These are phyloP conservation scores for Carassius gibelio DNA, from an alignment of 2,113 vertebrate genomes.

Conservation along the genomic window DNA sequence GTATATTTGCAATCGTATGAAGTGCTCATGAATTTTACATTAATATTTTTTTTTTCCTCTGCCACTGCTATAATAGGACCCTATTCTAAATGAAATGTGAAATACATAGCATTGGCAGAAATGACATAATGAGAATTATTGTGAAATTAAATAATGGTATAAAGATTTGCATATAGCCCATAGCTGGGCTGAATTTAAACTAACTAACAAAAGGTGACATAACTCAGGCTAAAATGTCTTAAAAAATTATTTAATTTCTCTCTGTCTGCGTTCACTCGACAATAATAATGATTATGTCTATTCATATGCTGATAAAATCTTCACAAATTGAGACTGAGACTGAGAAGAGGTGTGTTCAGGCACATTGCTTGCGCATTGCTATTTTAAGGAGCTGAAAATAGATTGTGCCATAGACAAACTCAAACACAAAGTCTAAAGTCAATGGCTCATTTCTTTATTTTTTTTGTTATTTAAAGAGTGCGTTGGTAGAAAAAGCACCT, in stretches of 20 bases:
- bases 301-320: neutral
- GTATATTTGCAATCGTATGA: slow-evolving; percentile 50
- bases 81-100: slow-evolving; percentile 39
- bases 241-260: neutral
- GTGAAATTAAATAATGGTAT: slow-evolving; percentile 9
- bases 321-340: neutral
- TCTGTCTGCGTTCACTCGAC: neutral
- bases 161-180: slow-evolving; percentile 33
- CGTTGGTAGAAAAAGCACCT: too few species aligned
- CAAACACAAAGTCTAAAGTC: too few species aligned
- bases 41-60: slow-evolving; percentile 31
- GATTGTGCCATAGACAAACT: too few species aligned
- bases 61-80: slow-evolving; percentile 10
- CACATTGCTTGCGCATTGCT: too few species aligned
- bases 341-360: too few species aligned
- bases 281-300: neutral
- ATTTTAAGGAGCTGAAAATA: too few species aligned
- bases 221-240: neutral
- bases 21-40: slow-evolving; percentile 53
- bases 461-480: too few species aligned
- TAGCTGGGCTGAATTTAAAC: slow-evolving; percentile 15
- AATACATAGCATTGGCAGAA: slow-evolving; percentile 35
- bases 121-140: slow-evolving; percentile 1
- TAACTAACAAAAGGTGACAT: slow-evolving; percentile 29
- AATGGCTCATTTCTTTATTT: too few species aligned